These are phyloP conservation scores for Bibio marci DNA, from an alignment of 2,888 invertebrate species.

Conservation along the genomic window DNA sequence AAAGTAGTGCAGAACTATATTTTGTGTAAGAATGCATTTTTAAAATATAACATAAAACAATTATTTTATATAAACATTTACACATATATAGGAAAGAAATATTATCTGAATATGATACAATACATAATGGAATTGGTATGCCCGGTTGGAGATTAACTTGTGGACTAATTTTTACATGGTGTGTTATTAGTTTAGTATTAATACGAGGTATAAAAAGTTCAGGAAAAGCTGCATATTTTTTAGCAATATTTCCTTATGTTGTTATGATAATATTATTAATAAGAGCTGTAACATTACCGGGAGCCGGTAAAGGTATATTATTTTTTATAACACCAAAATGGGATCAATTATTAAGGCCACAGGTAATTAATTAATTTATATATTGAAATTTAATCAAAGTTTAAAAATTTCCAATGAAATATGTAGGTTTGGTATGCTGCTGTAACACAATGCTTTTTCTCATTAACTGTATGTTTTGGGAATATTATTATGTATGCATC, in stretches of 20 bases:
- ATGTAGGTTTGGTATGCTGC: constrained; percentile 47
- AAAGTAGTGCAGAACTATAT: constrained; percentile 2
- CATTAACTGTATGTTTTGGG: constrained; percentile 43
- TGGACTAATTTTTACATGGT: constrained; percentile 36
- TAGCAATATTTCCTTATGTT: constrained; percentile 54
- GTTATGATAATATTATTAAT: constrained; percentile 45
- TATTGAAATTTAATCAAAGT: neutral
- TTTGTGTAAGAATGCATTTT: constrained; percentile 6
- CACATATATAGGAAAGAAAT: constrained; percentile 33
- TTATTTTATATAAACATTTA: too few relatives aligned
- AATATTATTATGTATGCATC: constrained; percentile 43
- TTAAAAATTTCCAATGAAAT: neutral
- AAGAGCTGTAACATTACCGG: constrained; percentile 39
- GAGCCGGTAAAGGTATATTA: constrained; percentile 40
- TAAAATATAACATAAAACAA: too few relatives aligned
- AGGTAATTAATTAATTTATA: constrained; percentile 18
- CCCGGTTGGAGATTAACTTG: constrained; percentile 36
- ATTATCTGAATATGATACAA: constrained; percentile 30
- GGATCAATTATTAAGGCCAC: constrained; percentile 39
- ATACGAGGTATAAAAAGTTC: constrained; percentile 39
- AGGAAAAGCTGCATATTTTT: constrained; percentile 54
- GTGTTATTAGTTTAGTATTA: constrained; percentile 33
- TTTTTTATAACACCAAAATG: constrained; percentile 50
- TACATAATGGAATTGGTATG: constrained; percentile 35
- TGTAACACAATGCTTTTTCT: constrained; percentile 46